Percentiles rank a stretch among this genome's conserved stretches.
Conservation (phyloP, 2,797 vertebrate genomes). For the Linurgus olivaceus region DNA sequence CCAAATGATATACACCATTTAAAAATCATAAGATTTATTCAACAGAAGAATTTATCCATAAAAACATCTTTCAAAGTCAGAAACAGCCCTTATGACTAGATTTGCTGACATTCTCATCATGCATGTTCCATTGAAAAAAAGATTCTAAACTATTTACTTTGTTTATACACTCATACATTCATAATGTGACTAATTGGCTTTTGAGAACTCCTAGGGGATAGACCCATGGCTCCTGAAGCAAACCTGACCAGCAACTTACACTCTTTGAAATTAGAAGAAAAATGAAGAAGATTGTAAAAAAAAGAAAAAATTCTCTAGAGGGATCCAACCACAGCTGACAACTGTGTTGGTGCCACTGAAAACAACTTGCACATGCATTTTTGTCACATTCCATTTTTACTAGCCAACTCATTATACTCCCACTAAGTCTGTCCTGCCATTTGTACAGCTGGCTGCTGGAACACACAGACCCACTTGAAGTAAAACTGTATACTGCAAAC, state of each 20-base stretch:
- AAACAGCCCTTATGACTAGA: neutral
- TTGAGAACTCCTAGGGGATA: neutral
- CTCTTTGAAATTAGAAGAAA: neutral
- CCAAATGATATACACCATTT: neutral
- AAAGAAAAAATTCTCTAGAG: neutral
- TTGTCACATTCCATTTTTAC: slow-evolving; percentile 34
- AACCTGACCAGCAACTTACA: neutral
- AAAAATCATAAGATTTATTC: neutral
- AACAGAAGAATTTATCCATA: neutral
- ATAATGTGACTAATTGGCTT: neutral
- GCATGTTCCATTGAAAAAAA: neutral
- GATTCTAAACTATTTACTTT: neutral
- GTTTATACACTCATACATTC: neutral
- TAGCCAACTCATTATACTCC: slow-evolving; percentile 31
- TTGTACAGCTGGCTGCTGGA: neutral
- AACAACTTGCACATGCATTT: slow-evolving; percentile 30
- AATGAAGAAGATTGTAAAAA: neutral
- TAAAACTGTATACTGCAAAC: neutral
- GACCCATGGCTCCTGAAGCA: neutral
- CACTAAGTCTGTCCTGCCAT: neutral
- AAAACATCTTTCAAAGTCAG: neutral
- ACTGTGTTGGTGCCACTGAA: neutral
- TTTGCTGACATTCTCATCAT: neutral
- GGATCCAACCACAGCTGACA: neutral
- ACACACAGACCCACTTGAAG: neutral